These are phyloP conservation scores for Oegoconia quadripuncta DNA, from an alignment of 2,888 invertebrate species.

Conservation along the genomic window DNA sequence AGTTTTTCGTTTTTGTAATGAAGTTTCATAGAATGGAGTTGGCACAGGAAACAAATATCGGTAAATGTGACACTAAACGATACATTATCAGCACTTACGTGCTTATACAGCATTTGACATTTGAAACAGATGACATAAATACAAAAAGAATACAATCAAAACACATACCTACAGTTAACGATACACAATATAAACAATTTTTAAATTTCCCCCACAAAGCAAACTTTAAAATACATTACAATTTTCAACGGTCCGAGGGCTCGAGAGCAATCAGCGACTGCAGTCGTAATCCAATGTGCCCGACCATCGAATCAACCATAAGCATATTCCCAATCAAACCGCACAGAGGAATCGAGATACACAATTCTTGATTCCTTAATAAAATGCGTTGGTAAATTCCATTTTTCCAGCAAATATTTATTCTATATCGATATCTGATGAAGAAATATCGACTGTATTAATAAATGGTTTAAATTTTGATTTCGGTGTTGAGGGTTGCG, in stretches of 20 bases:
- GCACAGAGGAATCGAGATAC: slow-evolving; percentile 53
- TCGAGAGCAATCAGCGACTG: slow-evolving; percentile 50
- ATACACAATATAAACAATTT: no score
- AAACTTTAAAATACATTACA: no score
- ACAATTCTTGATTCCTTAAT: slow-evolving; percentile 65
- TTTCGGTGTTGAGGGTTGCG: fast-evolving
- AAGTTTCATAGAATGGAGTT: no score
- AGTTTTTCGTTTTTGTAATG: no score
- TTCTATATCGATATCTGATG: background rate
- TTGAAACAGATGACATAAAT: no score
- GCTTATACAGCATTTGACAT: no score
- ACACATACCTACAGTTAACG: no score
- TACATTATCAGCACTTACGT: no score
- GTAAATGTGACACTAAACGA: no score
- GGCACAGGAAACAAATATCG: no score
- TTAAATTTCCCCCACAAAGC: background rate
- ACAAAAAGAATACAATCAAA: no score
- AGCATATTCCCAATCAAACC: slow-evolving; percentile 75
- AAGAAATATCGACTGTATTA: background rate
- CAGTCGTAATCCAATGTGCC: slow-evolving; percentile 55
- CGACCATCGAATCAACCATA: slow-evolving; percentile 48
- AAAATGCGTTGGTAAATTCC: slow-evolving; percentile 69
- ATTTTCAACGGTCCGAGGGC: background rate
- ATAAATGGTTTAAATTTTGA: no score
- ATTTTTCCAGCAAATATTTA: slow-evolving; percentile 1